Percentiles rank a stretch among this genome's conserved stretches.
Conservation (phyloP, 2,888 invertebrate genomes). For the Mallateleia sp. region DNA sequence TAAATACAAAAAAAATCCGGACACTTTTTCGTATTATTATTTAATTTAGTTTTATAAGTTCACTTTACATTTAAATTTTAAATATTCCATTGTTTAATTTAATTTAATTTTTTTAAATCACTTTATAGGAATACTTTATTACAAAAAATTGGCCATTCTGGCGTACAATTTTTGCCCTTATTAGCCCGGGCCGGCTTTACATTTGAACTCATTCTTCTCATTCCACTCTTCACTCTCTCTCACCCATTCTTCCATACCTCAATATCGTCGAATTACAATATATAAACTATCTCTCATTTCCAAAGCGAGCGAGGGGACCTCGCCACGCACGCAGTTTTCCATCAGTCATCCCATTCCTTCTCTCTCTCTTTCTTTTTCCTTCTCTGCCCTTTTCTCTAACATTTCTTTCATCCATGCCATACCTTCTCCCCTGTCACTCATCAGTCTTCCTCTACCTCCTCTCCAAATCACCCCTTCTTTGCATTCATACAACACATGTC, state of each 20-base stretch:
- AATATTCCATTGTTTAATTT: too few species aligned
- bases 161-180: not conserved
- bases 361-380: not conserved
- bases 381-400: not conserved
- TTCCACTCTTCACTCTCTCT: not conserved
- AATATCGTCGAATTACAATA: too few species aligned
- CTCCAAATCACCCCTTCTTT: not conserved
- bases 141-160: not conserved
- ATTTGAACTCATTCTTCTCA: not conserved
- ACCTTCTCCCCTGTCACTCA: too few species aligned
- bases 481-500: slow-evolving; percentile 2
- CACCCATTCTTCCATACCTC: not conserved
- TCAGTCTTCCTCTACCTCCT: not conserved
- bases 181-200: not conserved
- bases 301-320: not conserved
- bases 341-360: not conserved
- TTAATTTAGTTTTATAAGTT: too few species aligned
- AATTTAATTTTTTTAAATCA: too few species aligned
- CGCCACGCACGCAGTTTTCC: not conserved
- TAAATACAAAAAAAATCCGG: too few species aligned
- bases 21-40: too few species aligned
- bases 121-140: too few species aligned
- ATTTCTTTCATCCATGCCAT: not conserved
- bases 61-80: too few species aligned
- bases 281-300: too few species aligned